Conservation (phyloP, 30 jellyfish, hydroid and myxozoan species). For the Aurelia sp. region DNA sequence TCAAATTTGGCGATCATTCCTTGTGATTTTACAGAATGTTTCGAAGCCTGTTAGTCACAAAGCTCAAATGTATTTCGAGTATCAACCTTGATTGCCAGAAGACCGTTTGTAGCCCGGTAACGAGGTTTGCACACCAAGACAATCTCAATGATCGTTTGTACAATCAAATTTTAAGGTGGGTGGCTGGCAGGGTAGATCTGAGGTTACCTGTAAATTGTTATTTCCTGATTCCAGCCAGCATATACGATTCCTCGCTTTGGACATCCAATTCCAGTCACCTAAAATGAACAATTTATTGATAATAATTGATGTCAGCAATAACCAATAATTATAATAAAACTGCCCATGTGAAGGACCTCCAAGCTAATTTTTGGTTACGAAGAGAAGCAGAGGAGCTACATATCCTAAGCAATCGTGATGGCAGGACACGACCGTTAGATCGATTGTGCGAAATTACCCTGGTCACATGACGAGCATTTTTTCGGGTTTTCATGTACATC, state of each 20-base stretch:
- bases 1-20: no score
- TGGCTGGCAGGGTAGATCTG: no score
- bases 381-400: neutral
- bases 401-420: neutral
- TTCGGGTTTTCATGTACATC: neutral
- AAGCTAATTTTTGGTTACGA: no score
- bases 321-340: neutral
- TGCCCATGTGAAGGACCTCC: no score
- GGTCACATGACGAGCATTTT: neutral
- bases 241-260: conserved; percentile 82
- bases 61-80: no score
- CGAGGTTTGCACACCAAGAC: no score
- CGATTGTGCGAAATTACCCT: neutral
- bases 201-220: conserved; percentile 46
- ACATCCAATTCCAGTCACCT: conserved; percentile 92
- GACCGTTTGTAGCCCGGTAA: no score
- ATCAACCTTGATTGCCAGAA: no score
- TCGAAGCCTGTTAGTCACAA: no score
- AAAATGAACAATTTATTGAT: neutral
- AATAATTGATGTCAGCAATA: neutral
- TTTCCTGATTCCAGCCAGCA: conserved; percentile 90
- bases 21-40: no score
- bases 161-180: no score
- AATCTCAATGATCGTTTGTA: no score
- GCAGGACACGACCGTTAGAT: neutral